phyloP scores from a whole-genome alignment of 2,888 invertebrate genomes.

The Reticulitermes lucifugus region DNA sequence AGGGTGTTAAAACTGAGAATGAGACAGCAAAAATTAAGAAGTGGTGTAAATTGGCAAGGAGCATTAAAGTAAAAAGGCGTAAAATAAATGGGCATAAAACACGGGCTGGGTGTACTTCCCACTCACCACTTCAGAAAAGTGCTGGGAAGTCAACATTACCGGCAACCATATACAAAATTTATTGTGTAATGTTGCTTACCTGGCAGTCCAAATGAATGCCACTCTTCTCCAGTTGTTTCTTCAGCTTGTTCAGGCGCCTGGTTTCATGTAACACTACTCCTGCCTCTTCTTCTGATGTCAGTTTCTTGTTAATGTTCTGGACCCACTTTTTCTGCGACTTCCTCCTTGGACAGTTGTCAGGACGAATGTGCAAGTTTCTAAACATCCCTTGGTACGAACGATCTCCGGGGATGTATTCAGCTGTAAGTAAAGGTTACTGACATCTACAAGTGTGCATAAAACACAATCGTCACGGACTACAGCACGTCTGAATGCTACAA shows the following conservation, averaged over 20 bases:
- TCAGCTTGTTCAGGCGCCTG: constrained; percentile 25
- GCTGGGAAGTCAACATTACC: too few species aligned
- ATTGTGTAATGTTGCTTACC: constrained; percentile 16
- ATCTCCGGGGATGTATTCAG: constrained; percentile 39
- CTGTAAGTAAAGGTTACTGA: constrained; percentile 6
- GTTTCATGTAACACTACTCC: neutral
- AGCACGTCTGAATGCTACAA: too few species aligned
- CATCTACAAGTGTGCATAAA: too few species aligned
- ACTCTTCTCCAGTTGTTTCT: constrained; percentile 37
- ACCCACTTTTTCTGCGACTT: neutral
- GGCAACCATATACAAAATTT: neutral
- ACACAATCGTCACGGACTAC: too few species aligned
- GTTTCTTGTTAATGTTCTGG: neutral
- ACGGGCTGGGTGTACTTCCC: too few species aligned
- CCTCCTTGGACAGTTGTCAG: constrained; percentile 5
- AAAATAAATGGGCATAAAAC: too few species aligned
- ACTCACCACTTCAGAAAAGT: too few species aligned
- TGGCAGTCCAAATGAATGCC: constrained; percentile 46
- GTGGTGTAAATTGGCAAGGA: too few species aligned
- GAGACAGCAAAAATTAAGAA: too few species aligned
- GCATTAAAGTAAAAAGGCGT: too few species aligned
- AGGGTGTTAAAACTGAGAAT: too few species aligned
- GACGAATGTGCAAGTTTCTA: neutral
- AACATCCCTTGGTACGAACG: constrained; percentile 1
- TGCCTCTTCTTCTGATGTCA: neutral